phyloP scores from a whole-genome alignment of 2,888 invertebrate genomes.

The Augochlorella aurata region DNA sequence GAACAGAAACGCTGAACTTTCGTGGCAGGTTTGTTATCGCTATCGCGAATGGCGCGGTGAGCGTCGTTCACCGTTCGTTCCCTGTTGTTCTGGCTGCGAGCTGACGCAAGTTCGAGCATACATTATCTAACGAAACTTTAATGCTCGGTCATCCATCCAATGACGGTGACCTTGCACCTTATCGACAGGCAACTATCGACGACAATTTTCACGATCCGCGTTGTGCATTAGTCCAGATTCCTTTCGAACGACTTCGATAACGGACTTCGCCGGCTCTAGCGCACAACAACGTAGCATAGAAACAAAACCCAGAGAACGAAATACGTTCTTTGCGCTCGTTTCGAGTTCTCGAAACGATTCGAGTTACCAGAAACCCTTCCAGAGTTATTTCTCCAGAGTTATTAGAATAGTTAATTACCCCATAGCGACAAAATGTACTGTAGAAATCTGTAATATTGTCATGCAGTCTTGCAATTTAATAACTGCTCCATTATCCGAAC shows the following conservation, averaged over 20 bases:
- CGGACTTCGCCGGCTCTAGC: no score
- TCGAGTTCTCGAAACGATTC: not conserved
- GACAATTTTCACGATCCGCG: constrained; percentile 50
- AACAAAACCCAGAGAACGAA: not conserved
- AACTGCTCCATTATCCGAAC: no score
- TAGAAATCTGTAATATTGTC: no score
- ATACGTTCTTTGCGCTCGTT: not conserved
- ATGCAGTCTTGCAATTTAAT: no score
- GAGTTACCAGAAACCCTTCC: not conserved
- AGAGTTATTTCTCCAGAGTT: no score
- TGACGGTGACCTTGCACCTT: constrained; percentile 66
- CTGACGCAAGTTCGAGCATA: constrained; percentile 54
- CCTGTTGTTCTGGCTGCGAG: constrained; percentile 27
- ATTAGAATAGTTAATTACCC: no score
- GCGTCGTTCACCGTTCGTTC: constrained; percentile 24
- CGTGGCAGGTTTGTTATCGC: constrained; percentile 23
- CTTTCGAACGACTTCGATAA: constrained; percentile 15
- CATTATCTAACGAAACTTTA: constrained; percentile 65
- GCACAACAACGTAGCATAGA: not conserved
- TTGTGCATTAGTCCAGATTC: constrained; percentile 38
- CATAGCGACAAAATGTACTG: no score
- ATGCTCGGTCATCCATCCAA: constrained; percentile 66
- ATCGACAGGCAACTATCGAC: constrained; percentile 55
- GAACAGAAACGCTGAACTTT: constrained; percentile 16
- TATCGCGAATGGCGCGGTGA: constrained; percentile 35